phyloP scores from a whole-genome alignment of 2,888 invertebrate genomes.

The Colostygia pectinataria region DNA sequence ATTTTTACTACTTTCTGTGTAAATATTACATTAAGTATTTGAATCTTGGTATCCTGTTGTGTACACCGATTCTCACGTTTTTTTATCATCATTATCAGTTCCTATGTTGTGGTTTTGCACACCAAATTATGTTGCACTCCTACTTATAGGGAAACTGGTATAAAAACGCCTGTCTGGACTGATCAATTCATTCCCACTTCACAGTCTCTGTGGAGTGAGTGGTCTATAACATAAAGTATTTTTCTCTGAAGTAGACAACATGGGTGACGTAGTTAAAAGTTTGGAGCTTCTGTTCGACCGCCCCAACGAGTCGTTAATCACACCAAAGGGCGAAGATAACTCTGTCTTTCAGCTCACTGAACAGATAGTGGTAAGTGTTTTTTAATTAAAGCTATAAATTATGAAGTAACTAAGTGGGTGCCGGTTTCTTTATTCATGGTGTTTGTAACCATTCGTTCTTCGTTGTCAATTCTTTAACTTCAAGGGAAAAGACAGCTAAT shows the following conservation, averaged over 20 bases:
- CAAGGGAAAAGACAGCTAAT: too few species aligned
- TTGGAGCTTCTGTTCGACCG: conserved; percentile 82
- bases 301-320: conserved; percentile 84
- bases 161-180: conserved; percentile 33
- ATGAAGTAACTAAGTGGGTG: too few species aligned
- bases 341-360: conserved; percentile 84
- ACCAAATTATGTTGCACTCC: conserved; percentile 44
- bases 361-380: conserved; percentile 83
- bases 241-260: conserved; percentile 39
- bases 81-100: conserved; percentile 41
- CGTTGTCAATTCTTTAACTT: too few species aligned
- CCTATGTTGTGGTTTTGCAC: conserved; percentile 51
- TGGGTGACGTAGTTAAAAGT: conserved; percentile 50
- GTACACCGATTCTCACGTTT: conserved; percentile 33
- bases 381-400: too few species aligned
- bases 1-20: too few species aligned
- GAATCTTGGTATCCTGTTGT: conserved; percentile 19
- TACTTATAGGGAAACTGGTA: conserved; percentile 27
- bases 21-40: too few species aligned
- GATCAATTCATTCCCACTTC: conserved; percentile 56
- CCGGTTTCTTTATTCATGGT: too few species aligned
- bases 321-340: conserved; percentile 84
- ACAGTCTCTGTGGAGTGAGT: conserved; percentile 68
- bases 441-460: too few species aligned
- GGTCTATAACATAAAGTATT: not conserved